These are phyloP conservation scores for Saguinus imperator DNA, from an alignment of 2,113 vertebrate species.

Conservation along the genomic window DNA sequence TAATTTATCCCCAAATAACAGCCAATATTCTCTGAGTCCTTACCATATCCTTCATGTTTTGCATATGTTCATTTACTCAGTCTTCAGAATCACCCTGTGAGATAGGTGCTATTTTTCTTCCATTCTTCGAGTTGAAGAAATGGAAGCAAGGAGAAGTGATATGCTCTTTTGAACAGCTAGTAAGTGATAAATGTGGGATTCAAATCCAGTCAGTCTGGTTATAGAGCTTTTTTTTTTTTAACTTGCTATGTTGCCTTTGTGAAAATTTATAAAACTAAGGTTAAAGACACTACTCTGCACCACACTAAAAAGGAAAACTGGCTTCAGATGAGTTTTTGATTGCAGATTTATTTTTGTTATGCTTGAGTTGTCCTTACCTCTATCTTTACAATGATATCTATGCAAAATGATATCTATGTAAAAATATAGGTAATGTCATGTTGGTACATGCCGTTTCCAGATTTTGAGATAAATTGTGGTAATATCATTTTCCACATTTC, in stretches of 20 bases:
- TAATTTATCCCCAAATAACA: neutral
- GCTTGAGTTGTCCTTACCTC: neutral
- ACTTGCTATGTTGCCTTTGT: neutral
- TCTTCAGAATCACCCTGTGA: neutral
- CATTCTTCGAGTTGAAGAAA: neutral
- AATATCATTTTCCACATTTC: neutral
- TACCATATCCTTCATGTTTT: neutral
- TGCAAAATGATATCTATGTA: neutral
- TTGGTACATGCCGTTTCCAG: neutral
- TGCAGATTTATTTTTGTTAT: conserved; percentile 38
- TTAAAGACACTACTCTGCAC: neutral
- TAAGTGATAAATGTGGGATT: neutral
- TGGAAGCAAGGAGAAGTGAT: neutral
- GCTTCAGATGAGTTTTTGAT: neutral
- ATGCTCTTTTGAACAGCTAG: neutral
- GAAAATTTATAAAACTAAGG: conserved; percentile 6
- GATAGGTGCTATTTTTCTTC: neutral
- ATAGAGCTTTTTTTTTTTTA: neutral
- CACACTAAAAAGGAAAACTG: neutral
- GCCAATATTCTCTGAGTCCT: neutral
- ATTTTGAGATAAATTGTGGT: neutral
- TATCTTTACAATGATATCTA: conserved; percentile 38
- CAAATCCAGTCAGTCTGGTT: neutral
- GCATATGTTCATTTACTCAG: neutral
- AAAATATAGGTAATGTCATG: conserved; percentile 2